These are phyloP conservation scores for Brachyrhaphis roseni DNA, from an alignment of 2,797 vertebrate genomes.

Conservation along the genomic window DNA sequence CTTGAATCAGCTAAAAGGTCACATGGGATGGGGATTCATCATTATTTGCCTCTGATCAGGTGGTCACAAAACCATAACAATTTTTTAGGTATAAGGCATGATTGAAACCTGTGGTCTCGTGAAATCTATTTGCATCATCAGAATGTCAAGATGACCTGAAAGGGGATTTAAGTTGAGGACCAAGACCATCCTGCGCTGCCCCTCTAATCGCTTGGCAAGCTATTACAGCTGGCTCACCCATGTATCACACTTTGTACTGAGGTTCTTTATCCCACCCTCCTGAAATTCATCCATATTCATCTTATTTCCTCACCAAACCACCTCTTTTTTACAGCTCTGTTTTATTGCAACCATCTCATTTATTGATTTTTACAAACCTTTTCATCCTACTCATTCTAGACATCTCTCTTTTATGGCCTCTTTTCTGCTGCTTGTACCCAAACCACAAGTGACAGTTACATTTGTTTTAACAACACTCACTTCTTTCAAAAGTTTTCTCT, in stretches of 20 bases:
- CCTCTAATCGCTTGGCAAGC: slow-evolving; percentile 1
- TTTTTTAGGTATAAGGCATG: not conserved
- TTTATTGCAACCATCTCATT: not conserved
- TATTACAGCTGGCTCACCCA: not conserved
- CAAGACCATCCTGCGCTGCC: not conserved
- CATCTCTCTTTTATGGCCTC: not conserved
- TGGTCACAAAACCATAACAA: not conserved
- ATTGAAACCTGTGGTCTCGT: not conserved
- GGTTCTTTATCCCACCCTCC: not conserved
- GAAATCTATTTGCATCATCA: not conserved
- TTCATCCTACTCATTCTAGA: not conserved
- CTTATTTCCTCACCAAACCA: not conserved
- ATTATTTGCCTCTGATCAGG: not conserved
- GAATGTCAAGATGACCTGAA: not conserved
- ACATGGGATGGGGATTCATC: not conserved
- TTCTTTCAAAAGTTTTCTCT: not conserved
- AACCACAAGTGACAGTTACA: not conserved
- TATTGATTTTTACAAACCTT: not conserved
- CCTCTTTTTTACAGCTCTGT: not conserved
- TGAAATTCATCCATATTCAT: not conserved
- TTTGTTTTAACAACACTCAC: not conserved
- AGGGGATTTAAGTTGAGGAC: not conserved
- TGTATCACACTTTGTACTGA: not conserved
- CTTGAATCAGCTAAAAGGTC: not conserved
- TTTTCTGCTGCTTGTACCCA: not conserved